Percentiles rank a stretch among this genome's conserved stretches.
Conservation (phyloP, 2,113 vertebrate species). For the Pampusana beccarii region DNA sequence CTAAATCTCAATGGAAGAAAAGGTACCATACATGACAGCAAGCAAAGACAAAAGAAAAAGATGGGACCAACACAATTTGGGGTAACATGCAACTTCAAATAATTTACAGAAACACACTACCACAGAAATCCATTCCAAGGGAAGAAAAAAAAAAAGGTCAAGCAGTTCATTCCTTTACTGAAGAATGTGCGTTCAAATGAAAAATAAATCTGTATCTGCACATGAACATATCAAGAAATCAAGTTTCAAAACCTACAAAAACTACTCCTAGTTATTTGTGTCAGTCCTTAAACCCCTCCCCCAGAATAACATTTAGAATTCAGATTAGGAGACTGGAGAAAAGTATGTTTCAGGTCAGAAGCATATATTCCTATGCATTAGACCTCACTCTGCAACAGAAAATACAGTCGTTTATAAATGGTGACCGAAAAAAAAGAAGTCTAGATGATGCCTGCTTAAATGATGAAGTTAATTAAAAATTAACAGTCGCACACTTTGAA, state of each 20-base stretch:
- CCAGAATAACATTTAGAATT: not conserved
- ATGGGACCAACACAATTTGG: not conserved
- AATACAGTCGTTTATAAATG: not conserved
- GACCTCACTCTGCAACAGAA: not conserved
- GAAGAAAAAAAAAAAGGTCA: not conserved
- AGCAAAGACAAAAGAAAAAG: not conserved
- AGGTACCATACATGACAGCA: not conserved
- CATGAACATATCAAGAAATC: not conserved
- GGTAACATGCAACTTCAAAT: not conserved
- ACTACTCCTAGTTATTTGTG: not conserved
- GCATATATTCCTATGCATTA: not conserved
- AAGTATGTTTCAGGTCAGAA: not conserved
- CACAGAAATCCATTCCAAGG: not conserved
- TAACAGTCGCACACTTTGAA: not conserved
- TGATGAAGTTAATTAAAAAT: not conserved
- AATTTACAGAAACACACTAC: not conserved
- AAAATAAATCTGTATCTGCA: not conserved
- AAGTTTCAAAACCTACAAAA: not conserved
- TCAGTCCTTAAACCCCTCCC: not conserved
- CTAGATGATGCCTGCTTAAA: not conserved
- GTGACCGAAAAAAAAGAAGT: not conserved
- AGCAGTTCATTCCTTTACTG: not conserved
- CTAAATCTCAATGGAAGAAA: not conserved
- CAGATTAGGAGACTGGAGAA: not conserved
- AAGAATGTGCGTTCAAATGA: accelerated